Evolutionary conservation across 1,140 invertebrate species (phyloP), one percentile per base, ranked within the genome.

Genomic region (Drosophila parabipectinata): DNA sequence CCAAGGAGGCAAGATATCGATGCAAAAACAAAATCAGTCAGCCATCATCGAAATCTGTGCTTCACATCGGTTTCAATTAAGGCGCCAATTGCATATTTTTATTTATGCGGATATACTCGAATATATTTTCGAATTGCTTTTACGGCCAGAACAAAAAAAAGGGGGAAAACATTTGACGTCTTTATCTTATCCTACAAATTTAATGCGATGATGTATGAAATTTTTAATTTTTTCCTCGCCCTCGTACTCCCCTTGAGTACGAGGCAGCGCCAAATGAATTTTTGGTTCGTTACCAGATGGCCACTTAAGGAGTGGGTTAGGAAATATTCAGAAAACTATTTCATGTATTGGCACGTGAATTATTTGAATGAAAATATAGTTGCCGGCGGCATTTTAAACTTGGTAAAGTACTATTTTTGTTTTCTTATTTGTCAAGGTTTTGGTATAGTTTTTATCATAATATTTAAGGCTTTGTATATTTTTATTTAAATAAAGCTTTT

Each of bases 141-240:
- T 53, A 68, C 60, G 57, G 67, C 9, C 63, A 39, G 63, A 51
- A 48, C 24, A 14, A 44, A 37, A 47, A 69, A 53, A 7, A 9
- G 30, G 41, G 52, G 52, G 15, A 72, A 51, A 58, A 66, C 79
- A 83, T 87, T 89, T 87, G 79, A 87, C 84, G 83, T 89, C 79
- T 89, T 87, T 87, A 87, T 87, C 83, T 87, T 87, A 87, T 87
- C 83, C 83, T 75, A 79, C 41, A 87, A 89, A 83, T 89, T 79
- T 88, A 83, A 87, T 87, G 83, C 83, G 83, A 87, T 87, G 83
- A 87, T 87, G 83, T 87, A 87, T 87, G 83, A 87, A 89, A 72
- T 83, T 87, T 87, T 79, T 89, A 88, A 87, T 82, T 85, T 64
- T 79, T 54, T 39, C 55, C 57, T 47, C 26, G 44, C 21, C 50